These are phyloP conservation scores for Edolisoma coerulescens DNA, from an alignment of 2,113 vertebrate species.

Conservation along the genomic window DNA sequence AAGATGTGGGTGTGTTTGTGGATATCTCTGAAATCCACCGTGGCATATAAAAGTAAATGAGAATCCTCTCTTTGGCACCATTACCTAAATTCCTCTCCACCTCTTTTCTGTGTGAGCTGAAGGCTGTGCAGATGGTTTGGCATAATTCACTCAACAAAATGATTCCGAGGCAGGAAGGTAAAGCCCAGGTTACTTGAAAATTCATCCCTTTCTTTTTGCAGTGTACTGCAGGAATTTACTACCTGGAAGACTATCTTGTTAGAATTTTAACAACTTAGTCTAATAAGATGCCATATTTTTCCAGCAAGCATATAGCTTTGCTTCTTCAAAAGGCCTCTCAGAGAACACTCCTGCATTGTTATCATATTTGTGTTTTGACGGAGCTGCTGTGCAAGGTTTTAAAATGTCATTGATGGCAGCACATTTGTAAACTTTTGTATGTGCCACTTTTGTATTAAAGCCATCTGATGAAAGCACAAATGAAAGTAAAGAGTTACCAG, in stretches of 20 bases:
- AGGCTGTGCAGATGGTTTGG: background rate
- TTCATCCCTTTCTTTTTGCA: background rate
- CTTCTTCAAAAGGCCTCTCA: background rate
- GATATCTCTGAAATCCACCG: constrained; percentile 14
- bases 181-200: background rate
- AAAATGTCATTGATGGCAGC: background rate
- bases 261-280: background rate
- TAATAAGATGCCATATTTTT: background rate
- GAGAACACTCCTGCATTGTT: background rate
- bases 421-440: background rate
- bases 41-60: constrained; percentile 22
- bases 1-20: background rate
- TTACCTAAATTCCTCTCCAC: background rate
- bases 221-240: background rate
- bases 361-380: constrained; percentile 9
- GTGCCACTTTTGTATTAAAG: background rate
- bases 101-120: background rate
- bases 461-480: background rate
- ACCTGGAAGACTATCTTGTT: background rate
- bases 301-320: background rate
- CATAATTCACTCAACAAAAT: background rate
- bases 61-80: background rate
- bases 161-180: background rate
- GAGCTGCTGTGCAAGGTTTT: background rate
- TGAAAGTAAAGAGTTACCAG: background rate